Base-by-base conservation (phyloP, 2,797 vertebrate species). In the Psittacula derbiana region DNA sequence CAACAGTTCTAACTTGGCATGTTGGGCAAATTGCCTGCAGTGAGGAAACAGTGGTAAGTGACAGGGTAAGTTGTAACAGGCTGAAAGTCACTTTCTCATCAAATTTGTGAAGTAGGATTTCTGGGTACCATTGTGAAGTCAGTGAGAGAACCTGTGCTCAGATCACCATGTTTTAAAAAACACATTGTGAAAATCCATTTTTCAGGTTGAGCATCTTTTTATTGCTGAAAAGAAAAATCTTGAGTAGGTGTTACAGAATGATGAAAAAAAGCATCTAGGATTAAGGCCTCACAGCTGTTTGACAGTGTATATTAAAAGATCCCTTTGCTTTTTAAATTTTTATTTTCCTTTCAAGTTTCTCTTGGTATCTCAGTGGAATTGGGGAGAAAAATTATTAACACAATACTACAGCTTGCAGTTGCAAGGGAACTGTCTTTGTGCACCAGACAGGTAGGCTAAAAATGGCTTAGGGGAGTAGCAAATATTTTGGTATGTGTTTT, bases 401-500 rank as follows among this genome's bases (percentile, higher is more conserved):
- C 52, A 95, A 92, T 92, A 76, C 46, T 96, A 58, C 6, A 10
- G 80, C 65, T 94, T 95, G 65, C 60, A 83, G 30, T 71, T 96
- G 86, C 52, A 65, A 79, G 72, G 53, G 64, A 90, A 71, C 76
- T 91, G 70, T 81, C 75, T 89, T 94, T 91, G 95, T 2, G 65
- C 70, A 43, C 66, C 79, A 92, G 95, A 64, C 90, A 97, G 91
- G 86, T 95, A 93, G 62, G 85, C 95, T 97, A 92, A 95, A 96
- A 97, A 96, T 94, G 96, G 92, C 89, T 95, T 88, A 65, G 55
- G 80, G 75, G 92, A 93, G 78, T 65, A 95, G 92, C 87, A 94
- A 96, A 95, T 94, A 93, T 94, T 95, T 95, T 91, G 76, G 93
- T 95, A 40, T 88, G 92, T 94, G 82, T 95, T 95, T 95, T 95